phyloP scores from a whole-genome alignment of 2,888 invertebrate species.

The Hololepta plana region DNA sequence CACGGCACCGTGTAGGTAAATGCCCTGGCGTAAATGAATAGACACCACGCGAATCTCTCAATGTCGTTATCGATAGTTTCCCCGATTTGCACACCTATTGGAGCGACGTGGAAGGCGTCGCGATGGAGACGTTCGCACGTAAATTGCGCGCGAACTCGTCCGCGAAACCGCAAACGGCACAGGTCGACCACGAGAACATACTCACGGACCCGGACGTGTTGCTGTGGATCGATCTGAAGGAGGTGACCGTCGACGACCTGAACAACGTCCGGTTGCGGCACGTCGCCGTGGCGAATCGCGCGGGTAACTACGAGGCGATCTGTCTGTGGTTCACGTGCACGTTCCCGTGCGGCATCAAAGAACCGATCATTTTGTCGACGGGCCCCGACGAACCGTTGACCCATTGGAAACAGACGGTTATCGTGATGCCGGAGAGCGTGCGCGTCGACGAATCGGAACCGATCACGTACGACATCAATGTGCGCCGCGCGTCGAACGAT shows the following conservation, averaged over 20 bases:
- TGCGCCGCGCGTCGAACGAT: conserved; percentile 33
- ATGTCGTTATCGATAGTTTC: too few relatives aligned
- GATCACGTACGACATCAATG: conserved; percentile 46
- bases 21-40: conserved; percentile 1
- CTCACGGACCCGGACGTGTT: conserved; percentile 45
- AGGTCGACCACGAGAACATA: conserved; percentile 36
- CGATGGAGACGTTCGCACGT: conserved; percentile 48
- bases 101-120: conserved; percentile 62
- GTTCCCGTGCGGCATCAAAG: conserved; percentile 37
- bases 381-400: conserved; percentile 36
- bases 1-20: conserved; percentile 34
- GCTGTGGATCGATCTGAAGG: conserved; percentile 48
- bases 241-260: conserved; percentile 39
- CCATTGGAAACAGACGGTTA: conserved; percentile 58
- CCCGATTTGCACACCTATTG: conserved; percentile 55
- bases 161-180: conserved; percentile 46
- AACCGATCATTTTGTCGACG: conserved; percentile 33
- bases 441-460: conserved; percentile 41
- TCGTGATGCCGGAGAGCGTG: conserved; percentile 51
- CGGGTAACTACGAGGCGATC: conserved; percentile 50
- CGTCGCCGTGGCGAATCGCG: conserved; percentile 37
- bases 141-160: conserved; percentile 42
- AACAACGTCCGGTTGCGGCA: conserved; percentile 39
- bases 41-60: too few relatives aligned
- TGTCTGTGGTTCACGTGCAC: conserved; percentile 67